Evolutionary conservation across 2,113 vertebrate species (phyloP).

Genomic region (Calidris pugnax): DNA sequence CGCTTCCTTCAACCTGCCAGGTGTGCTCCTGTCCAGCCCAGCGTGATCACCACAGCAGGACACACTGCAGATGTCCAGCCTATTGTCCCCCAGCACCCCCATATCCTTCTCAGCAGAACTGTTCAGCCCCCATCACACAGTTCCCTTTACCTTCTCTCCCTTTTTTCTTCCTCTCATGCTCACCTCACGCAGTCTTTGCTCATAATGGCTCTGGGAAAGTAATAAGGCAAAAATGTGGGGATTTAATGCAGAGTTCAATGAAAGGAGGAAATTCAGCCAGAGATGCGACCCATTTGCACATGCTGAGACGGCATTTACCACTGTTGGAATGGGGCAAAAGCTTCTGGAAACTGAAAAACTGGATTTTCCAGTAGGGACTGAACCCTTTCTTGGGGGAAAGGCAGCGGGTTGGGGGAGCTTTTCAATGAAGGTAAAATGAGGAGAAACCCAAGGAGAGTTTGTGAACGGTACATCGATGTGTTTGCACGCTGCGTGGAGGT

Average conservation of each 20-base stretch:
- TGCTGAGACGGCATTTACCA: background rate
- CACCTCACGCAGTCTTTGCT: background rate
- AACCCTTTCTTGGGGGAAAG: background rate
- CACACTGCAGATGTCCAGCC: background rate
- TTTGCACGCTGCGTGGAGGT: background rate
- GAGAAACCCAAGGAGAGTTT: background rate
- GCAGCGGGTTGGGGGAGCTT: too few relatives aligned
- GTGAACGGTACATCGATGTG: background rate
- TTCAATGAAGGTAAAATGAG: background rate
- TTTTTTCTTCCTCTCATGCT: background rate
- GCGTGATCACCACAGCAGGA: background rate
- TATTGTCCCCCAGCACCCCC: background rate
- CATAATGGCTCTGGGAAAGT: rapidly evolving
- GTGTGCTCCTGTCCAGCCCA: background rate
- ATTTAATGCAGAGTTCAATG: background rate
- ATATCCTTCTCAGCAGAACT: background rate
- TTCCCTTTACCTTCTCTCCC: background rate
- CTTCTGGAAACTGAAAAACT: background rate
- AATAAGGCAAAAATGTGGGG: background rate
- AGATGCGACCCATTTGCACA: background rate
- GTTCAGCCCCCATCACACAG: background rate
- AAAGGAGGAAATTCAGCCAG: background rate
- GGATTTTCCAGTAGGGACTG: background rate
- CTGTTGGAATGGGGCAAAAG: background rate
- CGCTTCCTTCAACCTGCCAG: too few relatives aligned